Evolutionary conservation across 2,797 vertebrate genomes (phyloP).

Genomic region (Macroramphosus scolopax): DNA sequence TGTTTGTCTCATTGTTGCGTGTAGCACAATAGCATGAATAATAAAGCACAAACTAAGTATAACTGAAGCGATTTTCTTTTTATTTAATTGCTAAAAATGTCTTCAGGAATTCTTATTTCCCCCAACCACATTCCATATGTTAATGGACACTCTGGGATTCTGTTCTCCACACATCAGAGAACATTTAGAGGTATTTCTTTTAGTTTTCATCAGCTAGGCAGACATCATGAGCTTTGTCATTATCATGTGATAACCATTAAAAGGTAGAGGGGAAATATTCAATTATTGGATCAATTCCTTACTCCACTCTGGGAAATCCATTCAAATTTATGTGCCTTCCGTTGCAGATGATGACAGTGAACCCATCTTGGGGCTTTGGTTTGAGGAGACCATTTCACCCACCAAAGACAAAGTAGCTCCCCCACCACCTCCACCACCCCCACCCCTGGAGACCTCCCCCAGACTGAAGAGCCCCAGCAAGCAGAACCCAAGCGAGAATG

Average conservation of each 20-base stretch:
- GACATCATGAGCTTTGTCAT: no score
- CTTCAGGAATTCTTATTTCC: no score
- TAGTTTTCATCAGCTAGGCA: no score
- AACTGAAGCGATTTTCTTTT: no score
- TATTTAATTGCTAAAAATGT: no score
- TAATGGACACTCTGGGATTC: no score
- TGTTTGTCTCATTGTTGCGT: slow-evolving; percentile 25
- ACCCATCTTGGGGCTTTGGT: slow-evolving; percentile 97
- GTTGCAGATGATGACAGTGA: slow-evolving; percentile 96
- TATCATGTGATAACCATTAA: no score
- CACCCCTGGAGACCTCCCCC: slow-evolving; percentile 91
- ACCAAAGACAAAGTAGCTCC: slow-evolving; percentile 96
- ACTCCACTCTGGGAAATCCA: slow-evolving; percentile 4
- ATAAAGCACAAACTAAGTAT: neutral
- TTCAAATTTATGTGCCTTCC: slow-evolving; percentile 28
- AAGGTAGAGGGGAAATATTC: no score
- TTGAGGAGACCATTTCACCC: slow-evolving; percentile 98
- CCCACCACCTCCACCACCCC: slow-evolving; percentile 89
- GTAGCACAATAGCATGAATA: slow-evolving; percentile 12
- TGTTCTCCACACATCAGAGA: no score
- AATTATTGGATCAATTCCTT: neutral
- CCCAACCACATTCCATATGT: no score
- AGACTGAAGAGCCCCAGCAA: slow-evolving; percentile 95
- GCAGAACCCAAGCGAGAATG: slow-evolving; percentile 89
- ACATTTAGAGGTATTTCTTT: no score